Base-by-base conservation (phyloP, 2,113 vertebrate genomes). In the Pitta sordida region DNA sequence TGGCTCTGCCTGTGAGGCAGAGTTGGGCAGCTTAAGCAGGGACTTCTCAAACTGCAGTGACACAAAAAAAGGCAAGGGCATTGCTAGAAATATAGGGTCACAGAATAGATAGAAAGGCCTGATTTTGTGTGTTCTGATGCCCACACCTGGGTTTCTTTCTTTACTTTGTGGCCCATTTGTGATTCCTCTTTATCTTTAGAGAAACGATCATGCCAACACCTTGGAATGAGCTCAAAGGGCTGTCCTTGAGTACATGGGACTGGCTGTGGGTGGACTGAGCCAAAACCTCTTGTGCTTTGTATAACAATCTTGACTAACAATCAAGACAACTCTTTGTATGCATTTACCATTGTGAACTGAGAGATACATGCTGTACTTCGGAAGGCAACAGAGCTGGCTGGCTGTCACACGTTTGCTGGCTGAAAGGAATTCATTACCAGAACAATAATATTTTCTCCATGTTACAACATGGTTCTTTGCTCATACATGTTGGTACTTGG, bases 21-120 rank as follows among this genome's bases (percentile, higher is more conserved):
- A 48, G 26, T 0, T 3, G 13, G 17, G 8, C 44, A 46, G 11
- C 7, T 1, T 4, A 7, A 60, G n/a, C 39, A 65, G 39, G 29
- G 51, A 26, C 30, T 48, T 17, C 69, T 49, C 6, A 2, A 17
- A 8, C 62, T 78, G 26, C 8, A 8, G 29, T 44, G 29, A 51
- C 18, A 4, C 43, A 26, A 23, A 30, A 63, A 56, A 76, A 86
- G 15, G 7, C 70, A 53, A 36, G 32, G 59, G 15, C 29, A 21
- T 18, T 44, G 19, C 49, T 55, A 30, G 51, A 76, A 90, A 62
- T 27, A 15, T 0, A 5, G 10, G 6, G 27, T 76, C 58, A 32
- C 43, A 64, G 37, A 63, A 51, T 14, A 59, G 26, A 59, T 3
- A 53, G 22, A 49, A 73, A 41, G 13, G 26, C 26, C 32, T 51